Evolutionary conservation across 2,888 invertebrate genomes (phyloP), one percentile per base, ranked within the genome.

Genomic region (Hyalella azteca): DNA sequence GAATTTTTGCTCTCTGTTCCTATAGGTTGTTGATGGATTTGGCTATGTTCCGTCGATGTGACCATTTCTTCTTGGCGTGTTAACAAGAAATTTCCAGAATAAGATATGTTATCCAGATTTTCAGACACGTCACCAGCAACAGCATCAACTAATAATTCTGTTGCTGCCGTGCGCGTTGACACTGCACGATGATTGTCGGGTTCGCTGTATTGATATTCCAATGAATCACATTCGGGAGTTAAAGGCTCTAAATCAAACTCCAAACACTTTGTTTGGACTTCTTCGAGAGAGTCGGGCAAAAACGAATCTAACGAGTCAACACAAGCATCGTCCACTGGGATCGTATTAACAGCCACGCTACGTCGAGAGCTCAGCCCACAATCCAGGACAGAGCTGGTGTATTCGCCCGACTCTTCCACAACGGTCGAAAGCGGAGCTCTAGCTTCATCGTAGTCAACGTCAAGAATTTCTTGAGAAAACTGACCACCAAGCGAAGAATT

Each of bases 381-480:
- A 36, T 66, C 66, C 19, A 66, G 13, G 7, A 59, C 13, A 22
- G 66, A 66, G n/a, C 19, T 66, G 3, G 36, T 5, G 36, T 39
- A 66, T 29, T 66, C 66, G 13, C 36, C 66, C 4, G 66, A 66
- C 36, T 66, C 66, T 36, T 66, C 66, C 11, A 36, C 13, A 5
- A 66, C 66, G 39, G 66, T 66, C n/a, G 66, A 66, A 4, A 66
- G 66, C 3, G 66, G 66, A 66, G 66, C 66, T 36, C 13, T 54
- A 11, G 54, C 54, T 9, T 54, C 54, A 54, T 54, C 26, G 26
- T 26, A 54, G 0, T 19, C 5, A 22, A 26, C 3, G 54, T 22
- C 19, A 26, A 26, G 26, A 9, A 3, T 54, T 54, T 54, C 54
- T 7, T 26, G 26, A 54, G 26, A 22, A n/a, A n/a, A n/a, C n/a